Evolutionary conservation across 2,113 vertebrate species (phyloP), one percentile per base, ranked within the genome.

Genomic region (Strigops habroptila): DNA sequence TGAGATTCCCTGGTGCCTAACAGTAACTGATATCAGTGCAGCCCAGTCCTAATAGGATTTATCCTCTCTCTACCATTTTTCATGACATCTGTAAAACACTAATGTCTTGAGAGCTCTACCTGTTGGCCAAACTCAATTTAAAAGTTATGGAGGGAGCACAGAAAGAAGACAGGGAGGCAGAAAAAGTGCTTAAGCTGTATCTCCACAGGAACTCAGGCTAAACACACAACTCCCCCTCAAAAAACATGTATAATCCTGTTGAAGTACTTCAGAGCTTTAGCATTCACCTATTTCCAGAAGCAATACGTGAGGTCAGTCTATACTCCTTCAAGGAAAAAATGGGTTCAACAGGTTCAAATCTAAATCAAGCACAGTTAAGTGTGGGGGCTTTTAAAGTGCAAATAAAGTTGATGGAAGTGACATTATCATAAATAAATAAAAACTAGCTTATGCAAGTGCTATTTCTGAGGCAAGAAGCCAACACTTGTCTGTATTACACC

Each of bases 221-320:
- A 93, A 82, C 67, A 92, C 76, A 85, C 28, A 65, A 88, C 18
- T 91, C 59, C n/a, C 44, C 62, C 77, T 75, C 49, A 84, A 88
- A 96, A 90, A 88, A 27, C 15, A 91, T 59, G 78, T 41, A 15
- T 84, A 79, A 93, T 93, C 88, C 92, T 88, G n/a, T 46, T 49
- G 18, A 94, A 82, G n/a, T 49, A 41, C 77, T 90, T 75, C 52
- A 88, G 19, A 90, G 62, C 69, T 95, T 77, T 43, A 82, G 27
- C 81, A 86, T 79, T 59, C 81, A 79, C 41, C 35, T 77, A 11
- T 95, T 95, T 93, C 91, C 93, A 97, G 86, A 52, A 96, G 88
- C 70, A 63, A 51, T 77, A 81, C 60, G 55, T 80, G 92, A 96
- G 51, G 52, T 69, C 48, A 86, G 39, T 12, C 85, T 91, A 64